These are phyloP conservation scores for Acanthococcus lagerstroemiae DNA, from an alignment of 2,888 invertebrate genomes.

Conservation along the genomic window DNA sequence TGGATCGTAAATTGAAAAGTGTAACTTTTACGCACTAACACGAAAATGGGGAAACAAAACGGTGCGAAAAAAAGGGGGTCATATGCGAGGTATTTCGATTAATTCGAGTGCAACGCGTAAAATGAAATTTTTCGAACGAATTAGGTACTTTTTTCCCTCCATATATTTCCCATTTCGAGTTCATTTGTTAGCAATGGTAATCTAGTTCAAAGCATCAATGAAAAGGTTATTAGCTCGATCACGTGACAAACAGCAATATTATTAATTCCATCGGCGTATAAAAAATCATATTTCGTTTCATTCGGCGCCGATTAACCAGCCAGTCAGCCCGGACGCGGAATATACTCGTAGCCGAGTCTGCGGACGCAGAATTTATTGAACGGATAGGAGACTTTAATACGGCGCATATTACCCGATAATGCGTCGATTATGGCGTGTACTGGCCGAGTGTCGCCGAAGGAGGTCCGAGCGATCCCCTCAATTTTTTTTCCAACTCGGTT, in stretches of 20 bases:
- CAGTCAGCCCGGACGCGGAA: too few species aligned
- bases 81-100: background rate
- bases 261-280: slow-evolving; percentile 11
- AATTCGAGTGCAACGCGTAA: too few species aligned
- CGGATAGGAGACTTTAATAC: slow-evolving; percentile 10
- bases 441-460: slow-evolving; percentile 20
- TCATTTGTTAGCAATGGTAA: background rate
- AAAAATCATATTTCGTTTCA: background rate
- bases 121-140: background rate
- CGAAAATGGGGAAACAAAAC: background rate
- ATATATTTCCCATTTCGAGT: background rate
- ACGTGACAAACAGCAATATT: slow-evolving; percentile 22
- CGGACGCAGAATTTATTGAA: slow-evolving; percentile 1
- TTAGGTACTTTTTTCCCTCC: background rate
- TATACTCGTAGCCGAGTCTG: too few species aligned
- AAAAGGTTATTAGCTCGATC: slow-evolving; percentile 18
- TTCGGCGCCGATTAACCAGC: background rate
- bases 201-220: slow-evolving; percentile 14
- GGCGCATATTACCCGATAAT: slow-evolving; percentile 23
- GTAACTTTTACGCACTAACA: background rate
- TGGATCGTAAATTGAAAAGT: background rate
- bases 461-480: too few species aligned
- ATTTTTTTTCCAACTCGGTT: too few species aligned
- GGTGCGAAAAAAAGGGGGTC: background rate
- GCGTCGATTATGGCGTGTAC: slow-evolving; percentile 20